Conservation (phyloP, 1,140 invertebrate genomes). For the Zaprionus camerounensis region DNA sequence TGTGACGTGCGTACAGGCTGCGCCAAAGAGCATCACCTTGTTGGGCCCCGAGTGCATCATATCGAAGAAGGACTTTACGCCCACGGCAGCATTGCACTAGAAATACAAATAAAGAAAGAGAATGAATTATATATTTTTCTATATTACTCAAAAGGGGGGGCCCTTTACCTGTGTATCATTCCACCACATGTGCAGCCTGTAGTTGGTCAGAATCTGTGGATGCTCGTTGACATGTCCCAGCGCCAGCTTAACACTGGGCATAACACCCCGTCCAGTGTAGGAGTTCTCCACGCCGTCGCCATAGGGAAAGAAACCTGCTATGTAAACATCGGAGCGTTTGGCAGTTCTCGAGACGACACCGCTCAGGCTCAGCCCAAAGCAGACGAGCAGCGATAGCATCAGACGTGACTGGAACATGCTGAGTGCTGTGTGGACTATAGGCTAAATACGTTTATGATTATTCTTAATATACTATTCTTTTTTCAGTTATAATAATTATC, state of each 20-base stretch:
- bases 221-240: conserved; percentile 97
- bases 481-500: neutral
- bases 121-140: neutral
- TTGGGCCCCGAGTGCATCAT: conserved; percentile 97
- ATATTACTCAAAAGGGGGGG: neutral
- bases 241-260: conserved; percentile 96
- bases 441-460: neutral
- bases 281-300: conserved; percentile 90
- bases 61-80: conserved; percentile 98
- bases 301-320: conserved; percentile 96
- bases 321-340: conserved; percentile 90
- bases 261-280: conserved; percentile 93
- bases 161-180: conserved; percentile 95
- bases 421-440: conserved; percentile 38
- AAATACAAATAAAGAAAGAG: conserved; percentile 69
- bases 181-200: conserved; percentile 96
- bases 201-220: conserved; percentile 92
- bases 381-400: conserved; percentile 35
- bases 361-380: conserved; percentile 15
- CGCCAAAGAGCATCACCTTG: conserved; percentile 98
- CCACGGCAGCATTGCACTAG: conserved; percentile 99
- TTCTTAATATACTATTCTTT: neutral
- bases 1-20: conserved; percentile 97
- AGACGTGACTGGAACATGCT: conserved; percentile 49
- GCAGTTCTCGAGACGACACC: conserved; percentile 51